Evolutionary conservation across 2,797 vertebrate species (phyloP).

Genomic region (Podarcis lilfordi): DNA sequence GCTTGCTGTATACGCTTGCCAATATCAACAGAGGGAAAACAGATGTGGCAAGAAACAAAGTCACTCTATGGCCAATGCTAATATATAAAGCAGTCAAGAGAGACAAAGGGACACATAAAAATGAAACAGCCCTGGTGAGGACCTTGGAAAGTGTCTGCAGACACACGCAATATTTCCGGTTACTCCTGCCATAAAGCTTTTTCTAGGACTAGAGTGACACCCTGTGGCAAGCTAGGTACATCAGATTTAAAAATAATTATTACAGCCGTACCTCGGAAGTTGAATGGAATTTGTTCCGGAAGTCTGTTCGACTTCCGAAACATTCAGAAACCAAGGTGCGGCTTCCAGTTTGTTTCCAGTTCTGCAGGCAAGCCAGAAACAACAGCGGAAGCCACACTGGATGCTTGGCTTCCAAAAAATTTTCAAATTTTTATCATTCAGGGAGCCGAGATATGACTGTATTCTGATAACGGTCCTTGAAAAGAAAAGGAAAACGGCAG

Average conservation of each 20-base stretch:
- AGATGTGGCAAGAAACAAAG: neutral
- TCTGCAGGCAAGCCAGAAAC: too few species aligned
- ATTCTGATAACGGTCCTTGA: neutral
- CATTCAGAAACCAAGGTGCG: too few species aligned
- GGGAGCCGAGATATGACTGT: too few species aligned
- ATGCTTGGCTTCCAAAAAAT: too few species aligned
- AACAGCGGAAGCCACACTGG: too few species aligned
- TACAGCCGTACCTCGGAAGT: neutral
- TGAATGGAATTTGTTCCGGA: too few species aligned
- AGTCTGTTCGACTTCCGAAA: too few species aligned
- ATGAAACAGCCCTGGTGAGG: neutral
- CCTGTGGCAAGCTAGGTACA: constrained; percentile 31
- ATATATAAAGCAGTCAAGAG: neutral
- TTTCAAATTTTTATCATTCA: too few species aligned
- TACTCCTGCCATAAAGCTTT: neutral
- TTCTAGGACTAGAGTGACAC: constrained; percentile 47
- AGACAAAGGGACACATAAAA: neutral
- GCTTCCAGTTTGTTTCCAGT: too few species aligned
- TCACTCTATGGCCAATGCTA: neutral
- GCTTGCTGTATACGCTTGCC: neutral
- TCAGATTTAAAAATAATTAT: neutral
- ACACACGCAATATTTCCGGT: neutral
- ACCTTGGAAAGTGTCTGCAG: neutral
- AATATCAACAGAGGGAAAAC: neutral
- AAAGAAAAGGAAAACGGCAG: neutral